phyloP scores from a whole-genome alignment of 2,113 vertebrate species.

The Anser cygnoides region DNA sequence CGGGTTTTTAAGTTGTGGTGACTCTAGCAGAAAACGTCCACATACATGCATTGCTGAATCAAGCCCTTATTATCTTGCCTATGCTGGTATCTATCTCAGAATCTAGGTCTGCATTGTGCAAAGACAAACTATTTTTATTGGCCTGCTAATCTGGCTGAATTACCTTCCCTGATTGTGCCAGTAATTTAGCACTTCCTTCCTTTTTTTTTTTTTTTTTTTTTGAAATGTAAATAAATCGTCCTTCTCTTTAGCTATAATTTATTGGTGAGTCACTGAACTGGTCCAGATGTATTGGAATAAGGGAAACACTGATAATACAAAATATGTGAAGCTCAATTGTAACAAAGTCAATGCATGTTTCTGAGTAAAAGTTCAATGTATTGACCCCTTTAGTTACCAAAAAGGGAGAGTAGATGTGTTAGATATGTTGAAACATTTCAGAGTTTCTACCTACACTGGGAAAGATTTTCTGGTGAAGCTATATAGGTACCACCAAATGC shows the following conservation, averaged over 20 bases:
- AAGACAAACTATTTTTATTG: slow-evolving; percentile 13
- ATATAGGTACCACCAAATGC: background rate
- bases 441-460: background rate
- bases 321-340: background rate
- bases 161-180: background rate
- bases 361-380: background rate
- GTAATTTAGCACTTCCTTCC: slow-evolving; percentile 1
- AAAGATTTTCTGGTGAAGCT: background rate
- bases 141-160: background rate
- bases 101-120: background rate
- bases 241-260: background rate
- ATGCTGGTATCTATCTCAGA: background rate
- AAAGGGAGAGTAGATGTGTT: background rate
- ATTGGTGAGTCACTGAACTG: background rate
- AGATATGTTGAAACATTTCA: slow-evolving; percentile 3
- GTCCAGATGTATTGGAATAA: background rate
- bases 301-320: background rate
- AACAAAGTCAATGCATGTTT: background rate
- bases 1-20: background rate
- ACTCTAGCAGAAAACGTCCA: background rate
- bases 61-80: background rate
- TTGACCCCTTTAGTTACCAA: background rate
- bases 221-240: background rate
- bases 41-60: background rate
- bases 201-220: background rate